Percentiles rank a stretch among this genome's conserved stretches.
Conservation (phyloP, 2,113 vertebrate genomes). For the Bambusicola thoracicus region DNA sequence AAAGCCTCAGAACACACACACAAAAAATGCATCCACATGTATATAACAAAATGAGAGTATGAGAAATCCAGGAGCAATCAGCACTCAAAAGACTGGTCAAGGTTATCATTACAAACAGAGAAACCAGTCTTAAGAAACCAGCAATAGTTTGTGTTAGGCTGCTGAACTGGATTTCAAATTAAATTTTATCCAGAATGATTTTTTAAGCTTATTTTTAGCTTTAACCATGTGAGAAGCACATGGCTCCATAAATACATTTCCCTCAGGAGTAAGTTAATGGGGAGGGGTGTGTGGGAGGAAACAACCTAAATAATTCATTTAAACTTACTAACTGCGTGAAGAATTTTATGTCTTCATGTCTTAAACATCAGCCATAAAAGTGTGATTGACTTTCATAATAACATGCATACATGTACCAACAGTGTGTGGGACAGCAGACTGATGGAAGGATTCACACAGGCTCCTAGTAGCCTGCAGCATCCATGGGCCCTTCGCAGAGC, state of each 20-base stretch:
- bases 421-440: neutral
- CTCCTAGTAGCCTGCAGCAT: neutral
- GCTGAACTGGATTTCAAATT: constrained; percentile 42
- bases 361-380: neutral
- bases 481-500: neutral
- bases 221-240: constrained; percentile 60
- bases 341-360: constrained; percentile 20
- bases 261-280: constrained; percentile 37
- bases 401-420: neutral
- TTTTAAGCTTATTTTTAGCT: constrained; percentile 53
- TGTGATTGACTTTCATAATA: neutral
- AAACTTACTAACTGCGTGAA: constrained; percentile 20
- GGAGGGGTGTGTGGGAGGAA: neutral
- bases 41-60: constrained; percentile 12
- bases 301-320: constrained; percentile 54
- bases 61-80: constrained; percentile 57
- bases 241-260: constrained; percentile 54
- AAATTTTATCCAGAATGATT: constrained; percentile 54
- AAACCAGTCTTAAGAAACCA: neutral
- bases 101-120: constrained; percentile 21
- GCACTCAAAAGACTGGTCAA: constrained; percentile 30
- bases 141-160: constrained; percentile 30
- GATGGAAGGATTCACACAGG: neutral
- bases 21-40: neutral
- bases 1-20: neutral